Evolutionary conservation across 2,888 invertebrate genomes (phyloP).

Genomic region (Sphecodes monilicornis): DNA sequence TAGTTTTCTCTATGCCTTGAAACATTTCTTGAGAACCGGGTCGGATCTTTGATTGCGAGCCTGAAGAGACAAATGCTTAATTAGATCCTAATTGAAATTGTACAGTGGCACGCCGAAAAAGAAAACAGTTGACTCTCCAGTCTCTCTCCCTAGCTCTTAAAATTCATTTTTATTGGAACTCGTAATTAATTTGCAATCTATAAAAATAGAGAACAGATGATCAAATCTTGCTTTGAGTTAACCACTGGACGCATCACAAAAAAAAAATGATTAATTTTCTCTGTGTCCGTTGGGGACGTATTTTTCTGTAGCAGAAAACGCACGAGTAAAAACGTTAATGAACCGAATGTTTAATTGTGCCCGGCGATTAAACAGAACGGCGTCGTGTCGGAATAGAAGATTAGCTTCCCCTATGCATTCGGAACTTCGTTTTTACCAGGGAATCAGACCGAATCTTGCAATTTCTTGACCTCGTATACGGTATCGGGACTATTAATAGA

Average conservation of each 20-base stretch:
- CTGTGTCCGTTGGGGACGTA: not conserved
- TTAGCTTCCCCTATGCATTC: not conserved
- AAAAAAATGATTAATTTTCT: not conserved
- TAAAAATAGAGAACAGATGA: not conserved
- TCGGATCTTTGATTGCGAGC: not conserved
- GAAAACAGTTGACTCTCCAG: not conserved
- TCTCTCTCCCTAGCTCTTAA: not conserved
- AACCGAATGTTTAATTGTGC: not conserved
- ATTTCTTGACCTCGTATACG: conserved; percentile 13
- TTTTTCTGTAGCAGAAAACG: not conserved
- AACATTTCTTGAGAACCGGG: not conserved
- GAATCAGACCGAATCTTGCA: conserved; percentile 24
- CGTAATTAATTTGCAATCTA: too few relatives aligned
- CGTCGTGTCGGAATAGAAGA: not conserved
- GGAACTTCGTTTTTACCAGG: not conserved
- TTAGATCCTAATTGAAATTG: conserved; percentile 3
- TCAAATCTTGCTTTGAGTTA: not conserved
- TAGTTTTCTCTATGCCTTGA: not conserved
- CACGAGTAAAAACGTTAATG: not conserved
- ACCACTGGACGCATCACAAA: not conserved
- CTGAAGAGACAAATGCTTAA: not conserved
- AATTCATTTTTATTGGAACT: not conserved
- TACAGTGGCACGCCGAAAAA: not conserved
- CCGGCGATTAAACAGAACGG: not conserved
- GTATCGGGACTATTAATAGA: conserved; percentile 27